Percentiles rank a stretch among this genome's conserved stretches.
Evolutionary conservation across 1,140 invertebrate species (phyloP).

Genomic region (Agraylea sexmaculata): DNA sequence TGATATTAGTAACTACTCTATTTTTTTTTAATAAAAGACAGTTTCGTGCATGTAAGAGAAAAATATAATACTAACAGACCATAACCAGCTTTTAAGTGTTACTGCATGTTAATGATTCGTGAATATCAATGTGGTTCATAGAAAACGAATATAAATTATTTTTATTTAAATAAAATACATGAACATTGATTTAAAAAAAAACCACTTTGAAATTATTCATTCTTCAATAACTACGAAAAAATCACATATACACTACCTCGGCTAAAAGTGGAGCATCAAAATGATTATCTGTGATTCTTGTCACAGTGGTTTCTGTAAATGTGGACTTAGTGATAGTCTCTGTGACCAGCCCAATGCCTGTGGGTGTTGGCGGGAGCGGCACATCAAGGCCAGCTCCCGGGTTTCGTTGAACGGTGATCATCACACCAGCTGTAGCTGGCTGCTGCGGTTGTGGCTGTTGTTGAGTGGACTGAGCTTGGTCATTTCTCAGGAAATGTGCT

Average conservation of each 20-base stretch:
- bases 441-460: constrained; percentile 20
- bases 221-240: constrained; percentile 7
- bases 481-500: constrained; percentile 63
- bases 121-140: constrained; percentile 1
- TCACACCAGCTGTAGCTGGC: constrained; percentile 26
- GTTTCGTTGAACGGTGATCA: constrained; percentile 44
- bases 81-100: not conserved
- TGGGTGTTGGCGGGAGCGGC: constrained; percentile 70
- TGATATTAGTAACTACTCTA: constrained; percentile 11
- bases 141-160: constrained; percentile 8
- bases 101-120: not conserved
- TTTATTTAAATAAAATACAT: constrained; percentile 3
- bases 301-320: constrained; percentile 87
- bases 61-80: constrained; percentile 1
- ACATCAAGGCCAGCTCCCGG: constrained; percentile 32
- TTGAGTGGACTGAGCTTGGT: constrained; percentile 16
- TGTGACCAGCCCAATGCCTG: constrained; percentile 70
- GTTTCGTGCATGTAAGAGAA: not conserved
- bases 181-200: constrained; percentile 5
- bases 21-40: not conserved
- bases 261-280: constrained; percentile 69
- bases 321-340: constrained; percentile 90
- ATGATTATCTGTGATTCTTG: constrained; percentile 82
- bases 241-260: constrained; percentile 51
- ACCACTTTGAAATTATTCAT: constrained; percentile 6